Evolutionary conservation across 2,797 vertebrate species (phyloP).

Genomic region (Poecilia velifera): DNA sequence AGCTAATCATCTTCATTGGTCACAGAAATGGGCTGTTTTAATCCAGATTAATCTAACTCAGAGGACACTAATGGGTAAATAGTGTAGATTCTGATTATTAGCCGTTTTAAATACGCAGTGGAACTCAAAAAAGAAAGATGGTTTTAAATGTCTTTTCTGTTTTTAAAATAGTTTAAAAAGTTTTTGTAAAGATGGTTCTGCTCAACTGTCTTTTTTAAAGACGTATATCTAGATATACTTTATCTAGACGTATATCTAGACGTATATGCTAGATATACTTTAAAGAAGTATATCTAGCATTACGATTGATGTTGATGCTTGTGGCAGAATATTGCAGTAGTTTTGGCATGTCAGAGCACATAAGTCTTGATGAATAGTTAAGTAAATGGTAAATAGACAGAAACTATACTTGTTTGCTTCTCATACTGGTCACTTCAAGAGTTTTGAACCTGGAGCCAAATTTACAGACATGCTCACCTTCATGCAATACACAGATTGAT

Average conservation of each 20-base stretch:
- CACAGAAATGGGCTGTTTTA: constrained; percentile 64
- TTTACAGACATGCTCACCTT: neutral
- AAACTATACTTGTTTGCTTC: neutral
- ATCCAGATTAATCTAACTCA: constrained; percentile 65
- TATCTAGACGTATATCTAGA: no score
- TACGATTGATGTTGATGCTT: neutral
- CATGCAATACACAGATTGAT: neutral
- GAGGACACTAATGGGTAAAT: constrained; percentile 54
- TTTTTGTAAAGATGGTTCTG: neutral
- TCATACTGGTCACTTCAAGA: neutral
- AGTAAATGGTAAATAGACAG: neutral
- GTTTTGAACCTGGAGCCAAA: neutral
- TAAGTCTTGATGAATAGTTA: neutral
- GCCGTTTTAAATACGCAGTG: constrained; percentile 61
- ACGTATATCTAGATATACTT: no score
- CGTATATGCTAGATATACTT: no score
- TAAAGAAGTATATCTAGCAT: neutral
- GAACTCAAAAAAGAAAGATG: constrained; percentile 24
- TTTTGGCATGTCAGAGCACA: neutral
- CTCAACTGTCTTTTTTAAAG: neutral
- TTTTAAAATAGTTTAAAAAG: neutral
- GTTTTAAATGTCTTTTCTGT: neutral
- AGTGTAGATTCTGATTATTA: constrained; percentile 67
- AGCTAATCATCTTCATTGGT: constrained; percentile 45
- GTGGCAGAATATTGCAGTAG: neutral